Evolutionary conservation across 2,888 invertebrate genomes (phyloP), one percentile per base, ranked within the genome.

Genomic region (Campaea margaritaria): DNA sequence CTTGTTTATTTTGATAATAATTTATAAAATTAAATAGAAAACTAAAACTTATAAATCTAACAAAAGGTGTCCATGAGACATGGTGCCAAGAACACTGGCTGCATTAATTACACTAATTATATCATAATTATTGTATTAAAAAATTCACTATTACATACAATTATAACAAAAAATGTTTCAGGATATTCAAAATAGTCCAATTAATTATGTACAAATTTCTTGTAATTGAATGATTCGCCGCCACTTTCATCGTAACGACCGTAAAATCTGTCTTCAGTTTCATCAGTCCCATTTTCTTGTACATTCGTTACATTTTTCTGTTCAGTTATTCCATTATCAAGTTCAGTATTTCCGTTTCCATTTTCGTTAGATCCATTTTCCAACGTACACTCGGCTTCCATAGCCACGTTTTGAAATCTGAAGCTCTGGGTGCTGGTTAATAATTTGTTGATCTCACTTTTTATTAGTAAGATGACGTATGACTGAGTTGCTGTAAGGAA

Each of bases 381-480:
- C 58, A 64, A 52, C 0, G 38, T 15, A 21, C 64, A 61, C 15
- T 46, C 41, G 0, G 43, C 54, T 16, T 56, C 58, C 0, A 7
- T 16, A 0, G 55, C 47, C 12, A 49, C 15, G 31, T 65, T 65
- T 4, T 21, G 16, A n/a, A 65, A 65, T 12, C 49, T 51, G 27
- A 65, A 58, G 3, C 44, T 36, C 14, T 38, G 39, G 16, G 27
- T 59, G 31, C 45, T 55, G 4, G 28, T 11, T 0, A 65, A n/a
- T n/a, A n/a, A 45, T 39, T 62, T 58, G 9, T 36, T 21, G 10
- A 65, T 53, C 16, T 65, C 62, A 34, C 62, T 60, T 44, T 45
- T 58, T 4, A 48, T 44, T 1, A 66, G 4, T 5, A 66, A 45
- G 31, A 64, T 54, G n/a, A 61, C 13, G 15, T 65, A 65, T 2